Conservation (phyloP, 2,113 vertebrate genomes). For the Charina bottae region DNA sequence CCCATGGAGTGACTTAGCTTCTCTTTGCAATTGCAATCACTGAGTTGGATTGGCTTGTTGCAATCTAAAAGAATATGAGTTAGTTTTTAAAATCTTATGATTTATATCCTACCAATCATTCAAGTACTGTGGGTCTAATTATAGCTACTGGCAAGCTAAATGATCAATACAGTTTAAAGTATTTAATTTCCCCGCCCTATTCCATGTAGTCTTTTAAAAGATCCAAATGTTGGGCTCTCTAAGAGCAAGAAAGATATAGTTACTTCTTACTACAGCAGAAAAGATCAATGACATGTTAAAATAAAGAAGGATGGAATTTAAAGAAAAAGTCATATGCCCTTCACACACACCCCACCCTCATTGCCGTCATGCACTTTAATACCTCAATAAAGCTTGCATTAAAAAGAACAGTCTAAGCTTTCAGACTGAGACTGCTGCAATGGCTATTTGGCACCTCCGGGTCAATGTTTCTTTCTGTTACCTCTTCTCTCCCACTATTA, state of each 20-base stretch:
- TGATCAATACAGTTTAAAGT: not conserved
- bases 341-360: not conserved
- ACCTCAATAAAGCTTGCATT: slow-evolving; percentile 3
- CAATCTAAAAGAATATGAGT: not conserved
- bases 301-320: slow-evolving; percentile 4
- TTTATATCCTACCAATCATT: not conserved
- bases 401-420: not conserved
- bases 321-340: not conserved
- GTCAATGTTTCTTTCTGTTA: not conserved
- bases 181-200: not conserved
- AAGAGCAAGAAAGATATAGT: slow-evolving; percentile 7
- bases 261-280: slow-evolving; percentile 1
- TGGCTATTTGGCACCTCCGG: not conserved
- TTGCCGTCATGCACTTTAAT: slow-evolving; percentile 4
- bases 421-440: not conserved
- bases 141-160: not conserved
- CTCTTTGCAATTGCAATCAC: not conserved
- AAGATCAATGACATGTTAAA: slow-evolving; percentile 1
- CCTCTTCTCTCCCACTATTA: not conserved
- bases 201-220: not conserved
- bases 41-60: not conserved
- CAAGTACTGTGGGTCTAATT: not conserved
- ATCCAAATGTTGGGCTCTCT: not conserved
- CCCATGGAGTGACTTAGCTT: not conserved
- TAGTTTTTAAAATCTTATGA: not conserved